Conservation (phyloP, 2,888 invertebrate genomes). For the Thera obeliscata region DNA sequence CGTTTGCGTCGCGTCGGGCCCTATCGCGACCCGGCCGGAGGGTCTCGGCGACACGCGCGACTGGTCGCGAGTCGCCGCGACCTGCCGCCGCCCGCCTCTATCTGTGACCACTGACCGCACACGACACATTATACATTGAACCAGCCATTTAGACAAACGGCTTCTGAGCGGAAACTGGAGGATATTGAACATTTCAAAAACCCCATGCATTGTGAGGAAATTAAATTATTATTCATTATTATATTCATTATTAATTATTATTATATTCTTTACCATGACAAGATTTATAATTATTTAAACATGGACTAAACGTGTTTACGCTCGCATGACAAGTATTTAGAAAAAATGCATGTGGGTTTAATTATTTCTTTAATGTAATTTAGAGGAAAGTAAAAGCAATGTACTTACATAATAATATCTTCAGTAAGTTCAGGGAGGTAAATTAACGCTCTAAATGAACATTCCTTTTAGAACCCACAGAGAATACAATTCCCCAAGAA, state of each 20-base stretch:
- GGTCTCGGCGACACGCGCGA: background rate
- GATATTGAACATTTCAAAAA: too few species aligned
- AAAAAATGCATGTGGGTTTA: background rate
- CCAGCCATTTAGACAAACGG: background rate
- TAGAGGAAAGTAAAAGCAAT: background rate
- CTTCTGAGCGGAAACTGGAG: too few species aligned
- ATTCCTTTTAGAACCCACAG: slow-evolving; percentile 12
- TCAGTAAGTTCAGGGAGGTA: background rate
- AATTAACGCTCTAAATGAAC: slow-evolving; percentile 9
- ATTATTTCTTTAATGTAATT: background rate
- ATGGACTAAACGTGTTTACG: too few species aligned
- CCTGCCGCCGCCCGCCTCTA: background rate
- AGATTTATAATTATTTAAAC: too few species aligned
- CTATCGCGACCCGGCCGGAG: background rate
- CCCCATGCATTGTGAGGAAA: too few species aligned
- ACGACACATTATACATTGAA: background rate
- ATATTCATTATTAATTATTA: too few species aligned
- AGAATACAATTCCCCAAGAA: slow-evolving; percentile 11
- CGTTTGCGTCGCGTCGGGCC: background rate
- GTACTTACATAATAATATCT: background rate
- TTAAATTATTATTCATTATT: too few species aligned
- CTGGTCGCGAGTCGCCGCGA: background rate
- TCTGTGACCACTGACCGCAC: background rate
- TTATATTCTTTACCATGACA: too few species aligned
- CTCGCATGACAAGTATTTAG: too few species aligned